These are phyloP conservation scores for Cremastinae sp. DNA, from an alignment of 2,888 invertebrate species.

Conservation along the genomic window DNA sequence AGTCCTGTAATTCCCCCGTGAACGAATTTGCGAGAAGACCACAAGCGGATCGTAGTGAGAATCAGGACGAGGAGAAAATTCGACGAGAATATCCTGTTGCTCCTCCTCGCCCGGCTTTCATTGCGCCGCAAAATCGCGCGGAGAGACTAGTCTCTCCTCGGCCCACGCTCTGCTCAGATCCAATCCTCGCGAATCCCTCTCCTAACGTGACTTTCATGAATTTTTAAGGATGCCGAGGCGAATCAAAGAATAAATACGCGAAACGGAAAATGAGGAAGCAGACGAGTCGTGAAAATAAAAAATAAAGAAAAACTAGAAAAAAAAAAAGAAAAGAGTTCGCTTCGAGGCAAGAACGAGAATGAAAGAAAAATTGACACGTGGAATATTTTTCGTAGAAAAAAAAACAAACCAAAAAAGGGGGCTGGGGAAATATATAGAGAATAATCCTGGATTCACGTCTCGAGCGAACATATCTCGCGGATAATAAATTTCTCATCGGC, in stretches of 20 bases:
- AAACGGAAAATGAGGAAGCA: background rate
- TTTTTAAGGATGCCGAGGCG: background rate
- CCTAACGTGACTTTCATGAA: slow-evolving; percentile 1
- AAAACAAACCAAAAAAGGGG: slow-evolving; percentile 3
- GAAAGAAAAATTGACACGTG: background rate
- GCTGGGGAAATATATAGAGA: too few species aligned
- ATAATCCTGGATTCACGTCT: background rate
- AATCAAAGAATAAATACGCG: background rate
- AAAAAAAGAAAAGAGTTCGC: background rate
- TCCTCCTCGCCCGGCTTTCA: slow-evolving; percentile 4
- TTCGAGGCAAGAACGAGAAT: background rate
- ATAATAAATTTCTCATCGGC: slow-evolving; percentile 60
- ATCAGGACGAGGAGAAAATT: slow-evolving; percentile 8
- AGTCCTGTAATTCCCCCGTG: background rate
- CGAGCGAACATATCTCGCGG: slow-evolving; percentile 24
- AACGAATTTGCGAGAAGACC: background rate
- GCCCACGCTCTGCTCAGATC: background rate
- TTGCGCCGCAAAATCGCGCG: background rate
- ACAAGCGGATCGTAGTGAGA: background rate
- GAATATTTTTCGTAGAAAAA: slow-evolving; percentile 1
- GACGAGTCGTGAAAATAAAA: background rate
- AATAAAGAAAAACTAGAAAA: background rate
- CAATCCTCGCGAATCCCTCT: background rate
- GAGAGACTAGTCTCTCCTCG: background rate
- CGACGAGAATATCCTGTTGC: slow-evolving; percentile 24